Percentiles rank a stretch among this genome's conserved stretches.
Conservation (phyloP, 2,888 invertebrate genomes). For the Drosophila planitibia region DNA sequence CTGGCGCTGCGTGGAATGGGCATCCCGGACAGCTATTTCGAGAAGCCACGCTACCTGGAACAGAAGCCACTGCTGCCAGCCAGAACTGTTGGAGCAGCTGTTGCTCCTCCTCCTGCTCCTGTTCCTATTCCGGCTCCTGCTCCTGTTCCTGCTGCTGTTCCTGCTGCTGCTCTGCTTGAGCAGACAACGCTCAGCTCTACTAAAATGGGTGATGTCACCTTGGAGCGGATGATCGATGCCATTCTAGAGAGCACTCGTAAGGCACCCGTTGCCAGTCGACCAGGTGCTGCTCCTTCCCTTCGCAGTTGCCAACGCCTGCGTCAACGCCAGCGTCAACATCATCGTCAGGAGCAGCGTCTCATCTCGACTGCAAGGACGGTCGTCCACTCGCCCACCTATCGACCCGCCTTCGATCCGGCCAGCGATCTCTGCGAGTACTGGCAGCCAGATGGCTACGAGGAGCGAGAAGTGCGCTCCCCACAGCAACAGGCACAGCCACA, state of each 20-base stretch:
- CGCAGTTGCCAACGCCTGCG: slow-evolving; percentile 22
- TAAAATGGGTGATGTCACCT: slow-evolving; percentile 84
- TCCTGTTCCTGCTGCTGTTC: neutral
- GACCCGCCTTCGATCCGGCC: slow-evolving; percentile 85
- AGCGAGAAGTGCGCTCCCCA: slow-evolving; percentile 83
- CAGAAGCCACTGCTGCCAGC: slow-evolving; percentile 28
- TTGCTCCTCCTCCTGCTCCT: neutral
- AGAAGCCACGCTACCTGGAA: slow-evolving; percentile 84
- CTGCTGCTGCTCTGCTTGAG: slow-evolving; percentile 17
- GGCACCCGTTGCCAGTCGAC: slow-evolving; percentile 42
- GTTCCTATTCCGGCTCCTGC: too few relatives aligned
- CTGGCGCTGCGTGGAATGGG: slow-evolving; percentile 84
- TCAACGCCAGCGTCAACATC: slow-evolving; percentile 14
- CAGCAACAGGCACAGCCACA: slow-evolving; percentile 16
- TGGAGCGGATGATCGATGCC: slow-evolving; percentile 85
- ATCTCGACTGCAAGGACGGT: slow-evolving; percentile 59
- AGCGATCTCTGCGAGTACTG: slow-evolving; percentile 85
- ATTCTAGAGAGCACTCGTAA: slow-evolving; percentile 85
- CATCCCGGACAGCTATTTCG: slow-evolving; percentile 84
- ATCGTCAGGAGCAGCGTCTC: slow-evolving; percentile 12
- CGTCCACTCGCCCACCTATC: slow-evolving; percentile 83
- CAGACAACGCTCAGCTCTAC: slow-evolving; percentile 79
- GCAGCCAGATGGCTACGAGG: slow-evolving; percentile 74
- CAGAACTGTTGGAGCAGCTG: neutral
- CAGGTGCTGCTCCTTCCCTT: slow-evolving; percentile 7